Percentiles rank a stretch among this genome's conserved stretches.
These are phyloP conservation scores for Sarcophaga caerulescens DNA, from an alignment of 2,888 invertebrate species.

Conservation along the genomic window DNA sequence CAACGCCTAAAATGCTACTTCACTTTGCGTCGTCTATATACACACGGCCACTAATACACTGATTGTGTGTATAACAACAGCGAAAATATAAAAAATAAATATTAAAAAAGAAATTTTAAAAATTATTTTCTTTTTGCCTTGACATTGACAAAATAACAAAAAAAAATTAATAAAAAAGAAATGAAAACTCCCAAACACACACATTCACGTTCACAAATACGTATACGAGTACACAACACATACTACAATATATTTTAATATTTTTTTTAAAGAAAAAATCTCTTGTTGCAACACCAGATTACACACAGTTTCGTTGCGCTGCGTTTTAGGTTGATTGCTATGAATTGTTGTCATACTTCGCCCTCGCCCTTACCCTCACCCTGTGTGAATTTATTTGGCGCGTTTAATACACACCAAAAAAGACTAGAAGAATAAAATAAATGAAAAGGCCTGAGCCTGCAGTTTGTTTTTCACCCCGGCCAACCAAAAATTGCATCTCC, in stretches of 20 bases:
- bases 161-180: slow-evolving; percentile 15
- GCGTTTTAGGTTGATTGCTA: slow-evolving; percentile 56
- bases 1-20: slow-evolving; percentile 67
- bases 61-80: neutral
- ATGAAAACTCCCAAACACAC: neutral
- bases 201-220: slow-evolving; percentile 22
- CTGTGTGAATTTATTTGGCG: slow-evolving; percentile 40
- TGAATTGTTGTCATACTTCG: slow-evolving; percentile 60
- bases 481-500: slow-evolving; percentile 38
- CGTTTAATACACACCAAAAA: slow-evolving; percentile 31
- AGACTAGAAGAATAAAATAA: slow-evolving; percentile 7
- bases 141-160: slow-evolving; percentile 59
- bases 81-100: slow-evolving; percentile 46
- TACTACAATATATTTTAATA: too few species aligned
- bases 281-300: slow-evolving; percentile 11
- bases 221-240: slow-evolving; percentile 42
- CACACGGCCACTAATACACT: neutral
- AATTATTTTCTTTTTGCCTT: slow-evolving; percentile 51
- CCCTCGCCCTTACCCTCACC: too few species aligned
- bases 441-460: slow-evolving; percentile 20
- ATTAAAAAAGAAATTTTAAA: slow-evolving; percentile 53
- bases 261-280: neutral
- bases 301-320: slow-evolving; percentile 17
- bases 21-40: slow-evolving; percentile 39
- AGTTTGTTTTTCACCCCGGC: slow-evolving; percentile 35